Evolutionary conservation across 1,140 invertebrate genomes (phyloP).

Genomic region (Pantala flavescens): DNA sequence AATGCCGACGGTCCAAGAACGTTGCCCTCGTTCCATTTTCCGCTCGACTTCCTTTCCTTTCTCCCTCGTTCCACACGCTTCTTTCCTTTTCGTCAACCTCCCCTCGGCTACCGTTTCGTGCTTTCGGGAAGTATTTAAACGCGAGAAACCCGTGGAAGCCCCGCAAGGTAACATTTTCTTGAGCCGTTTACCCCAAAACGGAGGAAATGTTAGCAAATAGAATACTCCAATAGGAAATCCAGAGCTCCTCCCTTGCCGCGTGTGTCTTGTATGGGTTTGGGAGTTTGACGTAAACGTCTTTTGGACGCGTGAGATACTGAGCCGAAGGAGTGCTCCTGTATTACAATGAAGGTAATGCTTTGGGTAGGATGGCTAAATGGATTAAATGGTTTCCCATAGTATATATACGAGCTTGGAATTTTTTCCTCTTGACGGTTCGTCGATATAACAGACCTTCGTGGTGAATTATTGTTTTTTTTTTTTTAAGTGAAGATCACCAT

Average conservation of each 20-base stretch:
- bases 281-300: not conserved
- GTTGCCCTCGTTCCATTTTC: not conserved
- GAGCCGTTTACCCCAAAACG: not conserved
- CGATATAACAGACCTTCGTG: too few species aligned
- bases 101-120: not conserved
- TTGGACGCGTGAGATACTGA: not conserved
- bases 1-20: too few species aligned
- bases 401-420: too few species aligned
- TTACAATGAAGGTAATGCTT: too few species aligned
- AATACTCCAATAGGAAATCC: not conserved
- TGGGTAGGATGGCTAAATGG: too few species aligned
- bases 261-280: not conserved
- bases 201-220: not conserved
- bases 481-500: too few species aligned
- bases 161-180: not conserved
- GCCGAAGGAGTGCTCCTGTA: not conserved
- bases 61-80: not conserved
- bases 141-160: not conserved
- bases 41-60: not conserved
- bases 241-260: not conserved
- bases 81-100: not conserved
- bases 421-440: too few species aligned
- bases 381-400: too few species aligned
- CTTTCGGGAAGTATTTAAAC: constrained; percentile 7
- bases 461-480: too few species aligned